Base-by-base conservation (phyloP, 2,888 invertebrate genomes). In the Tiphia femorata region DNA sequence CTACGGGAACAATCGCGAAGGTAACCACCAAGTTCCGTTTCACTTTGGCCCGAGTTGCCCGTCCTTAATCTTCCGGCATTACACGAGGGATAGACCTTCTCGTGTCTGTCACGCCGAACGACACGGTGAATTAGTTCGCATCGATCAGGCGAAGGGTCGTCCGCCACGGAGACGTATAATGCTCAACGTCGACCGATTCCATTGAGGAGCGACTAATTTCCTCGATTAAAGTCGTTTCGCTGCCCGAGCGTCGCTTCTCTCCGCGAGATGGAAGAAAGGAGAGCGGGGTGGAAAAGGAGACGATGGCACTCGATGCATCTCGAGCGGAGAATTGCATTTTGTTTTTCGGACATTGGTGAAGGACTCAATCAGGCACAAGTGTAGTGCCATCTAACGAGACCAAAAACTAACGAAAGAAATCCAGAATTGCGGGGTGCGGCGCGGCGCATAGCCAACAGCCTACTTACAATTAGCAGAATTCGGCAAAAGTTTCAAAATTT, bases 41-140 rank as follows among this genome's bases (percentile, higher is more conserved):
- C 61, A 54, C 56, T 58, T 40, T 49, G 50, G 38, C 38, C 48
- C 40, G 59, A 70, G 62, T 70, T 67, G 62, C 62, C 70, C 56
- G 59, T 59, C 62, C 64, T 67, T 69, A 67, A 70, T 69, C 70
- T n/a, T n/a, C 69, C 8, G 56, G 67, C 56, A 70, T 69, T 70
- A 67, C 62, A 57, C 38, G 58, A n/a, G 49, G 67, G 62, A 70
- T 61, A 59, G 57, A 69, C 67, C 59, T 58, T 61, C 61, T 59
- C 30, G 53, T 58, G 54, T 59, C 58, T 67, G 59, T 70, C 64
- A 62, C 62, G 54, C 66, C 47, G 61, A 50, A 51, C 55, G 67
- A 64, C 51, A 62, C 59, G 60, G 56, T 59, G 67, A 69, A 70
- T 70, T 70, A 70, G 59, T 67, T 70, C 54, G 49, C 58, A 69